Evolutionary conservation across 2,113 vertebrate species (phyloP).

Genomic region (human (Homo sapiens)): DNA sequence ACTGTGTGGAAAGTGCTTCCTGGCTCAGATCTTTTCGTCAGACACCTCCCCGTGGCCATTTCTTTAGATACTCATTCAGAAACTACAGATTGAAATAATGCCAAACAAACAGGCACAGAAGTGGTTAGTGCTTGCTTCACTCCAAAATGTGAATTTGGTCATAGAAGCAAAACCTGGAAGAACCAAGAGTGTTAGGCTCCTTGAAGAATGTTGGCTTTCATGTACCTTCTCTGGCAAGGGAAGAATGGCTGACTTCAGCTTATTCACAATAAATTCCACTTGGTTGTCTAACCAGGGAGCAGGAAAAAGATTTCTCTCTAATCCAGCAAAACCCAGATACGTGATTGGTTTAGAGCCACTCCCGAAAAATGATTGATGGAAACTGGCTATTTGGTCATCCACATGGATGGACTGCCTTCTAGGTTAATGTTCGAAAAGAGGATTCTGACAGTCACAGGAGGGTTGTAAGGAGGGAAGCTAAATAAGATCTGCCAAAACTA

Average conservation of each 20-base stretch:
- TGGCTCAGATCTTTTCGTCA: background rate
- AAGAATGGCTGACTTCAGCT: background rate
- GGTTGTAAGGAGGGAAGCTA: background rate
- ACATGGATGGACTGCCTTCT: background rate
- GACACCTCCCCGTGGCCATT: background rate
- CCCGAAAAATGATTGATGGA: background rate
- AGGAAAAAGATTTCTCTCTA: background rate
- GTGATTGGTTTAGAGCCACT: background rate
- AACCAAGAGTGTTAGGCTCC: background rate
- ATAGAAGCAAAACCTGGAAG: background rate
- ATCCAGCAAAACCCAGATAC: background rate
- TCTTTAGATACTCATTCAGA: background rate
- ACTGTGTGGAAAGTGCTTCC: background rate
- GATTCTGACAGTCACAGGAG: background rate
- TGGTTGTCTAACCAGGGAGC: background rate
- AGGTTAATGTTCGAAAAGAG: background rate
- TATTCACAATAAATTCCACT: background rate
- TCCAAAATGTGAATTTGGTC: background rate
- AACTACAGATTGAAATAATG: background rate
- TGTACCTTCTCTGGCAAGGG: background rate
- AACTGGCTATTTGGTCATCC: background rate
- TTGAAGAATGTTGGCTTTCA: fast-evolving
- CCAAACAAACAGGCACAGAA: background rate
- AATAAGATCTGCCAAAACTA: background rate
- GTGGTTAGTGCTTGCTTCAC: background rate